Evolutionary conservation across 2,888 invertebrate genomes (phyloP).

Genomic region (Drosophila pseudotakahashii): DNA sequence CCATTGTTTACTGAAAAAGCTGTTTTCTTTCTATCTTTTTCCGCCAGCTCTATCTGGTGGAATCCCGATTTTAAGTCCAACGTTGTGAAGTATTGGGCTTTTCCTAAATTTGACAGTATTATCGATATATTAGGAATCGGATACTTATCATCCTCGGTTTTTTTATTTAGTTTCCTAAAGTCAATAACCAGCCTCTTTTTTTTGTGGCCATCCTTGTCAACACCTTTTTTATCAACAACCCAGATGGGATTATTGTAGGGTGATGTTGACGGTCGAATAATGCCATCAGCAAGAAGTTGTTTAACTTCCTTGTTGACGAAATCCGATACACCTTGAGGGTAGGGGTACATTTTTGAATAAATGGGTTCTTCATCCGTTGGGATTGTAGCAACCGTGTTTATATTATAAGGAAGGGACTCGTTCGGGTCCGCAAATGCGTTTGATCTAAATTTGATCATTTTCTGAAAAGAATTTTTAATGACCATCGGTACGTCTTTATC

Average conservation of each 20-base stretch:
- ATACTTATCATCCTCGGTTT: no score
- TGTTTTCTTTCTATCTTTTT: not conserved
- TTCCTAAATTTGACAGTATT: not conserved
- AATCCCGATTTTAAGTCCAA: no score
- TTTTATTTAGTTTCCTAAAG: not conserved
- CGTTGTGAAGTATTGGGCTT: not conserved
- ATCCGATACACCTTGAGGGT: not conserved
- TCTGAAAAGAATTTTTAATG: not conserved
- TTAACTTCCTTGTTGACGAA: not conserved
- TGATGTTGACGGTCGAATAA: not conserved
- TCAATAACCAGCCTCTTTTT: slow-evolving; percentile 1
- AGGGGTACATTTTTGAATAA: not conserved
- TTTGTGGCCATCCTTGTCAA: not conserved
- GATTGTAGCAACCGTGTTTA: not conserved
- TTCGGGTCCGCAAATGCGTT: not conserved
- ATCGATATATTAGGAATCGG: no score
- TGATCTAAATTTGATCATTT: slow-evolving; percentile 1
- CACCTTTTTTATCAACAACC: not conserved
- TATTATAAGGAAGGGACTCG: not conserved
- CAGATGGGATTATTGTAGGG: not conserved
- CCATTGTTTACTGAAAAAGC: slow-evolving; percentile 2
- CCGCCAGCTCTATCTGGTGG: not conserved
- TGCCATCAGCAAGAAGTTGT: not conserved
- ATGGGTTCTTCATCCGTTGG: not conserved
- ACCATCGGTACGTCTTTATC: not conserved